Evolutionary conservation across 2,797 vertebrate species (phyloP).

Genomic region (Malacoctenus gilli): DNA sequence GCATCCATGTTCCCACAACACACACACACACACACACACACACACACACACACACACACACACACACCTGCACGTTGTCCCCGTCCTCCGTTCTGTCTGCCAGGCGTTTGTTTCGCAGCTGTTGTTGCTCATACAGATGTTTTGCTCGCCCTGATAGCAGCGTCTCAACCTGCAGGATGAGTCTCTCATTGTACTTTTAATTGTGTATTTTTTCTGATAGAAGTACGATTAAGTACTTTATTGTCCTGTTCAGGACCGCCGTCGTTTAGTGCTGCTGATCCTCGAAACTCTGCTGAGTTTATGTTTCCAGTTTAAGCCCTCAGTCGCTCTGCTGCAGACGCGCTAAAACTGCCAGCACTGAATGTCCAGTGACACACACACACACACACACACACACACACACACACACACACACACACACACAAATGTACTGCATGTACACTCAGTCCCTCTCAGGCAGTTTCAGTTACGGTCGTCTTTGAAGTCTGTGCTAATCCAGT

Average conservation of each 20-base stretch:
- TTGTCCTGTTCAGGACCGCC: too few relatives aligned
- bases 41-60: not conserved
- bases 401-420: not conserved
- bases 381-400: not conserved
- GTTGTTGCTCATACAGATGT: too few relatives aligned
- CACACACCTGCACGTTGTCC: not conserved
- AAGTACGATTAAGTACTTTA: too few relatives aligned
- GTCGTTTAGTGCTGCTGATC: too few relatives aligned
- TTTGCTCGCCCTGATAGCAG: too few relatives aligned
- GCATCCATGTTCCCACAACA: slow-evolving; percentile 54
- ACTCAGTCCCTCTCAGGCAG: slow-evolving; percentile 8
- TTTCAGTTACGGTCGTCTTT: slow-evolving; percentile 39
- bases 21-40: slow-evolving; percentile 7
- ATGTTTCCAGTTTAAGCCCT: too few relatives aligned
- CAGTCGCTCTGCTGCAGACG: not conserved
- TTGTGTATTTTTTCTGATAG: too few relatives aligned
- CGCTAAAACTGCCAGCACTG: not conserved
- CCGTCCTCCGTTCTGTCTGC: too few relatives aligned
- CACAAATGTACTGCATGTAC: not conserved
- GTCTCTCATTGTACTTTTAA: too few relatives aligned
- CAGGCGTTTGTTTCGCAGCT: too few relatives aligned
- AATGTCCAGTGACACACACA: not conserved
- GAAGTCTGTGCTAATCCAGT: slow-evolving; percentile 54
- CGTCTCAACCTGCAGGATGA: too few relatives aligned
- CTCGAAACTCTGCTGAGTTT: too few relatives aligned